Evolutionary conservation across 1,140 invertebrate genomes (phyloP).

Genomic region (Neoseiulus cucumeris): DNA sequence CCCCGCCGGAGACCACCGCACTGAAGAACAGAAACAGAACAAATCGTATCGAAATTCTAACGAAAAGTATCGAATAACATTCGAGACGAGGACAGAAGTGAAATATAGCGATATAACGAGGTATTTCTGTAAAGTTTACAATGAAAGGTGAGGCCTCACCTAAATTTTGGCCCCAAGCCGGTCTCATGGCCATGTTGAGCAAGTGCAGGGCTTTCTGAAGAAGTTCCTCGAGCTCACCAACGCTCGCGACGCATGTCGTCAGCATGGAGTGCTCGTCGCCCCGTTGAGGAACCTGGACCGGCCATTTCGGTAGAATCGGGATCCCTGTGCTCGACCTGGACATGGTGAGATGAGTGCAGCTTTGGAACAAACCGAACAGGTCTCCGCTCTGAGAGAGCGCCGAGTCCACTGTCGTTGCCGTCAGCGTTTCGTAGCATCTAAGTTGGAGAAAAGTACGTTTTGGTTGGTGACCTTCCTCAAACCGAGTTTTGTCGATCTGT

Average conservation of each 20-base stretch:
- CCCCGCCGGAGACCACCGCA: constrained; percentile 39
- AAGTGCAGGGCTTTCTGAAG: neutral
- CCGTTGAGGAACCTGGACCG: constrained; percentile 36
- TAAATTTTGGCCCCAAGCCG: neutral
- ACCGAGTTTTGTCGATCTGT: too few relatives aligned
- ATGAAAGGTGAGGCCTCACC: neutral
- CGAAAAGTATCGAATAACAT: too few relatives aligned
- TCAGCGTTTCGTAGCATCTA: constrained; percentile 39
- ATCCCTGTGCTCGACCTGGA: constrained; percentile 59
- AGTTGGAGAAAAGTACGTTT: constrained; percentile 32
- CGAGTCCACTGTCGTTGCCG: constrained; percentile 53
- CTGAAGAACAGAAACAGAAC: neutral
- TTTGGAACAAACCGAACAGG: constrained; percentile 66
- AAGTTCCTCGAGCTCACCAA: constrained; percentile 26
- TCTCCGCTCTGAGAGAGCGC: constrained; percentile 65
- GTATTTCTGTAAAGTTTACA: too few relatives aligned
- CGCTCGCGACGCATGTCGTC: constrained; percentile 66
- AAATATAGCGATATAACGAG: too few relatives aligned
- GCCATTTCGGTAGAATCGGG: constrained; percentile 58
- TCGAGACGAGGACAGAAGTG: too few relatives aligned
- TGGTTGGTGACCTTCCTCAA: too few relatives aligned
- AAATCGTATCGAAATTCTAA: neutral
- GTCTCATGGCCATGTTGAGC: constrained; percentile 7
- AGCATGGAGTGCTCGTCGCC: constrained; percentile 46
- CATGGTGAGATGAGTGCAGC: constrained; percentile 67